A percentile compares a stretch with the other conserved stretches of the same genome.
Conservation (phyloP, 2,888 invertebrate genomes). For the Hemaris fuciformis region DNA sequence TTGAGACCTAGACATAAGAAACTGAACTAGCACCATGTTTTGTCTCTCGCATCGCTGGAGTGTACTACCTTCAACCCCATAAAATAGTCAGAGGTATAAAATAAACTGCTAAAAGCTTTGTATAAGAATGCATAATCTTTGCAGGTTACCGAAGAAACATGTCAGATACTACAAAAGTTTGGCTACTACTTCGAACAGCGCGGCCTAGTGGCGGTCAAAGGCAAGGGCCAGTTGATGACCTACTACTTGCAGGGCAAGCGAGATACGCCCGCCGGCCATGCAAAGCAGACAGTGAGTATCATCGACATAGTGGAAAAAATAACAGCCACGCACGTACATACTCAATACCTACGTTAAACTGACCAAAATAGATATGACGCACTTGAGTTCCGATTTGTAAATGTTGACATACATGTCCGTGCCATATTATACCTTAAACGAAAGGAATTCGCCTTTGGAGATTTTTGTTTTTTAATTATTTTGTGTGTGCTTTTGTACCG, state of each 20-base stretch:
- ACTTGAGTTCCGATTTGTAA: background rate
- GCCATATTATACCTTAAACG: background rate
- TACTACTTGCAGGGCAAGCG: conserved; percentile 90
- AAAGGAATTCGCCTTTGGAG: background rate
- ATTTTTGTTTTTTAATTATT: background rate
- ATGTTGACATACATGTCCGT: background rate
- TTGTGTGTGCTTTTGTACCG: background rate
- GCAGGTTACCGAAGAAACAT: conserved; percentile 97
- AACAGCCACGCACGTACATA: background rate
- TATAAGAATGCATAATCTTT: background rate
- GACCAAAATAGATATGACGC: background rate
- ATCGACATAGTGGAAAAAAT: background rate
- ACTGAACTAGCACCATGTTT: no score
- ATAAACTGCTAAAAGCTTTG: background rate
- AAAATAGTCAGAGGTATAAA: no score
- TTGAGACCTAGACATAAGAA: no score
- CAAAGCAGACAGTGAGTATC: conserved; percentile 42
- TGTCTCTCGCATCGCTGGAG: no score
- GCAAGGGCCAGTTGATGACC: conserved; percentile 97
- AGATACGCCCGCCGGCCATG: conserved; percentile 34
- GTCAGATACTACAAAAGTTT: conserved; percentile 92
- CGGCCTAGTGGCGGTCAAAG: conserved; percentile 97
- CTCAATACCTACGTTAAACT: background rate
- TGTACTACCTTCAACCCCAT: no score
- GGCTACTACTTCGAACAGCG: conserved; percentile 97